Evolutionary conservation across 2,888 invertebrate species (phyloP).

Genomic region (Frankliniella intonsa): DNA sequence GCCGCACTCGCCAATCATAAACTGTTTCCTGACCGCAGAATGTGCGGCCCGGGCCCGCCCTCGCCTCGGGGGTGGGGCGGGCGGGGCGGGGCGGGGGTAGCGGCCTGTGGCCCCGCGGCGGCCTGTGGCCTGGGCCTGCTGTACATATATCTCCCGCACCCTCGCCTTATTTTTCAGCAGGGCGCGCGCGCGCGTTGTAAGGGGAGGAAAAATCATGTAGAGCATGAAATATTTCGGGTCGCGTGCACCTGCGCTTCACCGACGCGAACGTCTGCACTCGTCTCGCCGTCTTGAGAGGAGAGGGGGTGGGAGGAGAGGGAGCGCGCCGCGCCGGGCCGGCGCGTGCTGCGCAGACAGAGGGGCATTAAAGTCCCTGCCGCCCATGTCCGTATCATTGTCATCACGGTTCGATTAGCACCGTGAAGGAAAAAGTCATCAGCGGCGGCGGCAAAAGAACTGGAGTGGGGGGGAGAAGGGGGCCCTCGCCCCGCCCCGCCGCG

Average conservation of each 20-base stretch:
- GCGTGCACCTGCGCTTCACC: too few relatives aligned
- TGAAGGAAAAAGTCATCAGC: background rate
- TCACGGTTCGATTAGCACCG: slow-evolving; percentile 2
- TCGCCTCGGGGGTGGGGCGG: background rate
- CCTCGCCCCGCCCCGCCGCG: too few relatives aligned
- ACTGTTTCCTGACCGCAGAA: background rate
- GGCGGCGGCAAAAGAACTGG: slow-evolving; percentile 1
- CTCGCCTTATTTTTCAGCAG: too few relatives aligned
- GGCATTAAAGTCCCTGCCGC: background rate
- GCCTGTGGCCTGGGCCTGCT: too few relatives aligned
- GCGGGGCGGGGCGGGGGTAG: background rate
- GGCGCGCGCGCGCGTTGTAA: background rate
- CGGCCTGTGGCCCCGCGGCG: background rate
- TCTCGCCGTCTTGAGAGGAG: background rate
- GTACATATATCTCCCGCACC: too few relatives aligned
- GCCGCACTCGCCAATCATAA: background rate
- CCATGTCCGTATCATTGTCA: background rate
- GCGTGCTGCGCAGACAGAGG: background rate
- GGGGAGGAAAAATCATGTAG: background rate
- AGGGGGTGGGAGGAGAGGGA: background rate
- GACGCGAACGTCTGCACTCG: too few relatives aligned
- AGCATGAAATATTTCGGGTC: background rate
- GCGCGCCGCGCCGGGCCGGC: background rate
- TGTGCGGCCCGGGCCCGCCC: background rate
- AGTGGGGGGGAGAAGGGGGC: background rate